Conservation (phyloP, 2,888 invertebrate genomes). For the Nephrotoma guestfalica region DNA sequence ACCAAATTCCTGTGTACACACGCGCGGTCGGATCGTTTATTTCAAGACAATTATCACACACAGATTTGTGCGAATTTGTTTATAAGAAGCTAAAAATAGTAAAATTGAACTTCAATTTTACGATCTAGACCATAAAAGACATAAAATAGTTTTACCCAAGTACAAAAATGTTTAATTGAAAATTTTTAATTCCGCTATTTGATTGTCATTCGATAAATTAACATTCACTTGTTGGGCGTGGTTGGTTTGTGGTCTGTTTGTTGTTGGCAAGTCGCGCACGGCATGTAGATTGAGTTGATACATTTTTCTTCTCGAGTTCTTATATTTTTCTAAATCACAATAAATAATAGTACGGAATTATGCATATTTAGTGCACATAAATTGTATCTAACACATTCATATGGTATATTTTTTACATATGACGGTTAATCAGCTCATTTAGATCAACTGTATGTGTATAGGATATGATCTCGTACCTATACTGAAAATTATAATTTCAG, state of each 20-base stretch:
- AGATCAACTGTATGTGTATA: too few relatives aligned
- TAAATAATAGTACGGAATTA: neutral
- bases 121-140: too few relatives aligned
- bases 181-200: neutral
- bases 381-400: too few relatives aligned
- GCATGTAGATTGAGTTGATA: neutral
- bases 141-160: neutral
- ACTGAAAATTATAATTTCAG: too few relatives aligned
- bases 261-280: neutral
- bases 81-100: neutral
- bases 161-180: neutral
- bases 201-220: neutral
- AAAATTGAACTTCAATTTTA: too few relatives aligned
- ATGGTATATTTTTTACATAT: too few relatives aligned
- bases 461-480: too few relatives aligned
- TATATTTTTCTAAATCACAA: neutral
- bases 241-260: neutral
- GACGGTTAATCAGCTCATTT: too few relatives aligned
- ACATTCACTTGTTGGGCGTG: neutral
- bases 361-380: neutral
- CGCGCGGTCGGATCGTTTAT: neutral
- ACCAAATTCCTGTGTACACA: neutral
- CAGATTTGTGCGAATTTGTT: neutral
- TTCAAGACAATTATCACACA: neutral
- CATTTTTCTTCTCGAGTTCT: neutral